Base-by-base conservation (phyloP, 2,888 invertebrate species). In the Ceriagrion tenellum region DNA sequence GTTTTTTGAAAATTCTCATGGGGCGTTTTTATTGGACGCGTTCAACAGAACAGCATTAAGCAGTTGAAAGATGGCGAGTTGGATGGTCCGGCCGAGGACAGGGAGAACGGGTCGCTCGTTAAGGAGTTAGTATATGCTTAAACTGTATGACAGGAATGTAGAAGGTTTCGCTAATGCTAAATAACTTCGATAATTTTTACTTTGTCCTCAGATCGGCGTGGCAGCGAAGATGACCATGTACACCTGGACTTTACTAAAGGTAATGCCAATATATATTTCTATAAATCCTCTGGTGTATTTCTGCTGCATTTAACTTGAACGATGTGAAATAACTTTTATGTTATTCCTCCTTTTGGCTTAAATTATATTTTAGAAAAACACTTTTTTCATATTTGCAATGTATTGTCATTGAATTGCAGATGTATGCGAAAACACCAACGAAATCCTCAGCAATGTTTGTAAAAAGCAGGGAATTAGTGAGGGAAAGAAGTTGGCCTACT, bases 401-500 rank as follows among this genome's bases (percentile, higher is more conserved):
- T 30, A 90, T 95, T 56, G 55, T 95, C 74, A 63, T 81, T 91
- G 55, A 47, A 95, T 97, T 96, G 47, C 96, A 98, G 98, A 97
- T 96, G 96, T 97, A 88, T 96, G 96, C 95, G 97, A 97, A 95
- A 97, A 97, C 96, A 96, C 98, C 56, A 97, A 97, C 96, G 98
- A 98, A 96, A 98, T 98, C 95, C 97, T 98, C 95, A 97, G 97
- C 95, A 97, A 97, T 96, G 96, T 98, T 95, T 98, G 98, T 96
- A 97, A 97, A 96, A 98, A 97, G 96, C 97, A 97, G 96, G 97
- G 97, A 95, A 97, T 98, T 95, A 98, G 98, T 95, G 99, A 98
- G 97, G 98, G 98, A 96, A 98, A 98, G 96, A 98, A 98, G 97
- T 97, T 99, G 96, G 98, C 98, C 96, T 98, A 99, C 97, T 97